Evolutionary conservation across 2,113 vertebrate genomes (phyloP).

Genomic region (Nesogale talazaci): DNA sequence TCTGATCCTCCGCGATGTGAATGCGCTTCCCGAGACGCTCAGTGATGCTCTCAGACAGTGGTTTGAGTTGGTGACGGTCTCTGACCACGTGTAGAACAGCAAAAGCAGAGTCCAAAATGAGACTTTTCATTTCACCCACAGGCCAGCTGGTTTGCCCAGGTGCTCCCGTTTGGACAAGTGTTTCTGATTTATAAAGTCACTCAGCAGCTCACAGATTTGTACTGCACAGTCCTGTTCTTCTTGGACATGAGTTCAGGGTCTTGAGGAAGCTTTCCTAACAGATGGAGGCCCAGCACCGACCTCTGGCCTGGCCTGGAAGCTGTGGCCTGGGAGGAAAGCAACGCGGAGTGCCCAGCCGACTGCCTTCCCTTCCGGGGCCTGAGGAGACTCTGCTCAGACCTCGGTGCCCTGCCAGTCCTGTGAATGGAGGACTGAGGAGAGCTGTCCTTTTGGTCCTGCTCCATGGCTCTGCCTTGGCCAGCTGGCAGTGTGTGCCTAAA

Average conservation of each 20-base stretch:
- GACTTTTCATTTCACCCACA: not conserved
- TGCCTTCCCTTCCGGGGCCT: too few relatives aligned
- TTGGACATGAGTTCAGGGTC: not conserved
- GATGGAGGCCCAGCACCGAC: not conserved
- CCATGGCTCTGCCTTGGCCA: not conserved
- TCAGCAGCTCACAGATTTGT: not conserved
- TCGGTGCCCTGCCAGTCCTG: not conserved
- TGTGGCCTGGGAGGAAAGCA: not conserved
- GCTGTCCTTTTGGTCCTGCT: not conserved
- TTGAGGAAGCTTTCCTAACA: not conserved
- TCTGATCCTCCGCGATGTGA: slow-evolving; percentile 95
- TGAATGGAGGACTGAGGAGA: not conserved
- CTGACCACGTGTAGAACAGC: slow-evolving; percentile 83
- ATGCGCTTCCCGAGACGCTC: slow-evolving; percentile 94
- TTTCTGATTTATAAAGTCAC: slow-evolving; percentile 33
- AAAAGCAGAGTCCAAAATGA: not conserved
- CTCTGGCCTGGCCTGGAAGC: not conserved
- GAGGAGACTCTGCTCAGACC: not conserved
- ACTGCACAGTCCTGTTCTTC: slow-evolving; percentile 6
- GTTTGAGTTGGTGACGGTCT: slow-evolving; percentile 97
- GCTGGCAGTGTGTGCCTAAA: not conserved
- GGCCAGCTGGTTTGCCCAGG: not conserved
- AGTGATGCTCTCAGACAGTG: slow-evolving; percentile 97
- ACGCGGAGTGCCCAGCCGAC: not conserved
- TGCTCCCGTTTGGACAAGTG: slow-evolving; percentile 25